Base-by-base conservation (phyloP, 2,888 invertebrate genomes). In the Choristoneura rosaceana region DNA sequence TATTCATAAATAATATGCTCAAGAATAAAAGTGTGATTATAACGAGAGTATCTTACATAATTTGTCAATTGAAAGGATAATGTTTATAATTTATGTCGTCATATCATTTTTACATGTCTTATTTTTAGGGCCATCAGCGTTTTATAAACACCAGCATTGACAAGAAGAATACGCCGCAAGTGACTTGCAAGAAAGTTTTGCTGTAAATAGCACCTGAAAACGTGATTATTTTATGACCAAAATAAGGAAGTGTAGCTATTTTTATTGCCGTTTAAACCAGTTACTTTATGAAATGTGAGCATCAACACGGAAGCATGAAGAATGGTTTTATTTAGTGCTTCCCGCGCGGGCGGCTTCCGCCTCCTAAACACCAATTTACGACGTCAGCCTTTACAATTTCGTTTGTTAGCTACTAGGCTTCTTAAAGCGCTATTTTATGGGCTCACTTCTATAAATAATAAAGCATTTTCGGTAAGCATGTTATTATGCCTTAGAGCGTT, bases 331-430 rank as follows among this genome's bases (percentile, higher is more conserved):
- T 65, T 65, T 65, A 70, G 60, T 65, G 52, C 70, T 70, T 70
- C 59, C 64, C 65, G 43, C 8, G 25, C 61, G 61, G 61, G 55
- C 55, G 25, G 17, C 59, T 50, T 52, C 52, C 61, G 63, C 17
- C 63, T 33, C 33, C 65, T 66, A 61, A 71, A 62, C 71, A 71
- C 71, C 66, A 61, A 71, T 66, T 71, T 66, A 71, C 64, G 70
- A 59, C 45, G 68, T 34, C 59, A 70, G 59, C 64, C 64, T 64
- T 65, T 47, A 59, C 59, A 65, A 64, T 59, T 64, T 59, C 47
- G 59, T 70, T 69, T 61, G 60, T 60, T 45, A 63, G 63, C 70
- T 59, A 50, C 60, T 61, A 34, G 60, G 70, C 47, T 33, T 25
- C 15, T 25, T 45, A 45, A 45, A 8, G 62, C 15, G 62, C 62